Conservation (phyloP, 2,797 vertebrate species). For the Silurus lanzhouensis region DNA sequence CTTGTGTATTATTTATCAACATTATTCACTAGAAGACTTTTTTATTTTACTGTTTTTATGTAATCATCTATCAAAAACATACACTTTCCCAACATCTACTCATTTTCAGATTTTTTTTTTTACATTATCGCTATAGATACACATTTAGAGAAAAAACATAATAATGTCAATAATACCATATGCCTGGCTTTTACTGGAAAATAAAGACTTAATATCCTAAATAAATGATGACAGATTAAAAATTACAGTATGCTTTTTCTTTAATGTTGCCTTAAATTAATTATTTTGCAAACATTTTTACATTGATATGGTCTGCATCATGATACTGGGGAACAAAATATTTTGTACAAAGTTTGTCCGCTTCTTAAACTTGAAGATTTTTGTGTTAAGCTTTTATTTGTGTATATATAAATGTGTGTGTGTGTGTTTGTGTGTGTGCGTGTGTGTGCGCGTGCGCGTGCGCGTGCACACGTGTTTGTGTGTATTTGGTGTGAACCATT, state of each 20-base stretch:
- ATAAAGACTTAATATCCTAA: not conserved
- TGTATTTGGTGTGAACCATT: slow-evolving; percentile 42
- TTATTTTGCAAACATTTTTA: not conserved
- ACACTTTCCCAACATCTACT: not conserved
- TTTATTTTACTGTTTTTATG: not conserved
- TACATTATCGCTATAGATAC: not conserved
- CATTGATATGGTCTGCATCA: not conserved
- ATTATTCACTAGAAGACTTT: slow-evolving; percentile 1
- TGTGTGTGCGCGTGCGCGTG: slow-evolving; percentile 20
- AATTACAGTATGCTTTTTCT: not conserved
- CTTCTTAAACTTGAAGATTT: not conserved
- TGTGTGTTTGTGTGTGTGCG: slow-evolving; percentile 26
- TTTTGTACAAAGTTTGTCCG: slow-evolving; percentile 26
- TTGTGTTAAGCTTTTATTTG: slow-evolving; percentile 10
- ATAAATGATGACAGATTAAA: not conserved
- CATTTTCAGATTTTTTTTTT: not conserved
- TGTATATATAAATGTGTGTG: slow-evolving; percentile 42
- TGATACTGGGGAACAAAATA: not conserved
- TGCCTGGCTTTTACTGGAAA: not conserved
- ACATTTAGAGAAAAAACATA: not conserved
- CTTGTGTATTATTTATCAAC: not conserved
- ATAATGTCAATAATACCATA: slow-evolving; percentile 14
- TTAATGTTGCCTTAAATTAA: not conserved
- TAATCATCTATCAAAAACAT: not conserved
- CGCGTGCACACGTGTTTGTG: slow-evolving; percentile 21